Evolutionary conservation across 2,888 invertebrate species (phyloP).

Genomic region (Proisotoma minuta): DNA sequence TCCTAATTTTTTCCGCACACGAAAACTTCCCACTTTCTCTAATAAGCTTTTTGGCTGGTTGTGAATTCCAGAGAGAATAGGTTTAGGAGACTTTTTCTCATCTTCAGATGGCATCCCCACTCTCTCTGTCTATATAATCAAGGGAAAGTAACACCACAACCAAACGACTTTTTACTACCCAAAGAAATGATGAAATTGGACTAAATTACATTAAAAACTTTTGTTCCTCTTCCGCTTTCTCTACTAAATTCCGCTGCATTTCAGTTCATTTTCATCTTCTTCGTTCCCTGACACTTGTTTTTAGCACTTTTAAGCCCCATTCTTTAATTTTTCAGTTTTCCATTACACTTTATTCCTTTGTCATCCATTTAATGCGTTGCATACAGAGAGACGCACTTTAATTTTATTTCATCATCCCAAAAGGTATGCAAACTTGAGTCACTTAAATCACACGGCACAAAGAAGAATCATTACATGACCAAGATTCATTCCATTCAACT

Average conservation of each 20-base stretch:
- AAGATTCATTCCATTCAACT: background rate
- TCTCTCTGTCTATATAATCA: too few species aligned
- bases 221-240: background rate
- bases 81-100: background rate
- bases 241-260: background rate
- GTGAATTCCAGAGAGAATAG: background rate
- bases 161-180: too few species aligned
- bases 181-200: background rate
- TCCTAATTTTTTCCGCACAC: conserved; percentile 1
- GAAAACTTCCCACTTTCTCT: conserved; percentile 2
- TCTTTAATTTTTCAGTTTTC: conserved; percentile 1
- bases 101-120: too few species aligned
- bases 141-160: too few species aligned
- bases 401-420: too few species aligned
- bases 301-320: background rate
- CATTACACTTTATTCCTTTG: background rate
- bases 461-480: too few species aligned
- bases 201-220: conserved; percentile 4
- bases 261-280: background rate
- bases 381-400: too few species aligned
- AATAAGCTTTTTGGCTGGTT: background rate
- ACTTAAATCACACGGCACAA: background rate
- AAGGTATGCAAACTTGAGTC: too few species aligned
- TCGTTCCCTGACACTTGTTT: background rate
- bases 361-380: too few species aligned